Conservation (phyloP, 2,888 invertebrate genomes). For the Apotomis capreana region DNA sequence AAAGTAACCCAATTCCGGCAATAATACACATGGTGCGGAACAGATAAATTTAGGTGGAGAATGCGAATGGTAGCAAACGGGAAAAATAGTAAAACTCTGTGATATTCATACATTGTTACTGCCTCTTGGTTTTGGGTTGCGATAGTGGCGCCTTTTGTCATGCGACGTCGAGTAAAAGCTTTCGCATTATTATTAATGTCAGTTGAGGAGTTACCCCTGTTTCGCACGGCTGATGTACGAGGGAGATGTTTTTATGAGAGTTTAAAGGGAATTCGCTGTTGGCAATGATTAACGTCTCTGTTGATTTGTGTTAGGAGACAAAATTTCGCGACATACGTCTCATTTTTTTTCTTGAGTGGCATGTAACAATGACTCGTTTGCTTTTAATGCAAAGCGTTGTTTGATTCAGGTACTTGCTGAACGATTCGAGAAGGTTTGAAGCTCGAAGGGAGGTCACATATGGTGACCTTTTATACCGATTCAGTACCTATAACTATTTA, state of each 20-base stretch:
- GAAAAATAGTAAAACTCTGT: constrained; percentile 14
- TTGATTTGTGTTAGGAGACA: constrained; percentile 13
- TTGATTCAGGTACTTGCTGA: too few relatives aligned
- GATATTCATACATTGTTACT: neutral
- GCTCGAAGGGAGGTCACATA: too few relatives aligned
- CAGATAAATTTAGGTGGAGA: constrained; percentile 39
- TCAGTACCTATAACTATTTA: too few relatives aligned
- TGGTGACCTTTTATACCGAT: too few relatives aligned
- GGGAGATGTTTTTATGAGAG: constrained; percentile 39
- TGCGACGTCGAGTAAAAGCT: constrained; percentile 42
- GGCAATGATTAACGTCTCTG: constrained; percentile 9
- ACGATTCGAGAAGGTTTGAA: too few relatives aligned
- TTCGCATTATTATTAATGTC: constrained; percentile 43
- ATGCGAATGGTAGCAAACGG: constrained; percentile 7
- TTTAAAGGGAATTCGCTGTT: constrained; percentile 30
- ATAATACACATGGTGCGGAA: constrained; percentile 41
- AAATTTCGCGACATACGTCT: neutral
- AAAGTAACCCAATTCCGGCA: constrained; percentile 39
- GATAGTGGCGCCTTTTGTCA: constrained; percentile 43
- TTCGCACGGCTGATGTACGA: constrained; percentile 36
- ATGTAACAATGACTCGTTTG: too few relatives aligned
- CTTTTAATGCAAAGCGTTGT: too few relatives aligned
- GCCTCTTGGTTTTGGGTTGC: constrained; percentile 1
- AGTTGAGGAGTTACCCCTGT: constrained; percentile 41
- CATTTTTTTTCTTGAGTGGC: too few relatives aligned